Base-by-base conservation (phyloP, 2,888 invertebrate species). In the Lottia scabra region DNA sequence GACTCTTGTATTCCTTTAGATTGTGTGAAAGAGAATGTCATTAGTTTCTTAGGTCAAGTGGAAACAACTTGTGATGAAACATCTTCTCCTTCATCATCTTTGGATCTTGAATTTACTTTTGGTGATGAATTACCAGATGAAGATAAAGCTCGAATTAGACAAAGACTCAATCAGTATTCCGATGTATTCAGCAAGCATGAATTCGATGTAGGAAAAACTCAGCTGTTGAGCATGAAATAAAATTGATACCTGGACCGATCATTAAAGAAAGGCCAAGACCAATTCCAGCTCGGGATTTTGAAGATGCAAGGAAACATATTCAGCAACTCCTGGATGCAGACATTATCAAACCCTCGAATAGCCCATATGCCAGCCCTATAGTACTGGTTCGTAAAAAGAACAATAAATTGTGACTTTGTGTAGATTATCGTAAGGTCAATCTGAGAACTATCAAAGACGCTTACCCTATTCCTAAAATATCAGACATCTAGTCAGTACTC, bases 161-260 rank as follows among this genome's bases (percentile, higher is more conserved):
- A 19, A n/a, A 56, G 10, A 8, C 48, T 56, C 10, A 26, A 43
- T 16, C 10, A n/a, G 12, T 62, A 63, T 15, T 8, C 26, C 3
- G 71, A 71, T 67, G 66, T 71, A 8, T 71, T 71, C n/a, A 10
- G 62, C n/a, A 15, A 44, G 26, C 43, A 56, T 27, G 67, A 71
- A 23, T 71, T n/a, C 44, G 70, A 70, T 56, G 30, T 30, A 30
- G 30, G 30, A 30, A 30, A 30, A 30, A 30, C 30, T 30, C 30
- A 30, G 26, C 65, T 16, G 70, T 46, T 8, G 56, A 62, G 12
- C 63, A 46, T 62, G 63, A 66, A 4, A 71, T 71, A 13, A 48
- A 66, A 4, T 10, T 71, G 15, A 65, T 38, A 16, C 44, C 38
- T n/a, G 62, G 44, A 44, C 23, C 66, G 2, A 6, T 43, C 5